phyloP scores from a whole-genome alignment of 1,140 invertebrate genomes.

The Calliphora vicina region DNA sequence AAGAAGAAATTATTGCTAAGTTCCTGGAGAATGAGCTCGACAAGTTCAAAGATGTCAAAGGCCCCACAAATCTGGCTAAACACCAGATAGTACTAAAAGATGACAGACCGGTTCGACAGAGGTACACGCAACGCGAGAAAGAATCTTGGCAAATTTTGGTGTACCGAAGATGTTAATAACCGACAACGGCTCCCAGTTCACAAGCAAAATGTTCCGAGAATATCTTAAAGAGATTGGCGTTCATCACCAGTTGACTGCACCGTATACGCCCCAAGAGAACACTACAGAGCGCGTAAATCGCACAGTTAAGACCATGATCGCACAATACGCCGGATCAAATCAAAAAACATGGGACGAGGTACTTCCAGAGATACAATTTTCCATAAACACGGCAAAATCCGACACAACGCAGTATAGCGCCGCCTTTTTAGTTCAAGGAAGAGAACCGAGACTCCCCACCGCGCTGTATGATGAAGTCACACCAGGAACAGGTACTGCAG shows the following conservation, averaged over 20 bases:
- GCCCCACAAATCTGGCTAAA: no score
- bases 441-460: no score
- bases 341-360: no score
- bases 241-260: background rate
- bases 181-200: slow-evolving; percentile 19
- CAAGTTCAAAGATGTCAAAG: no score
- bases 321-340: background rate
- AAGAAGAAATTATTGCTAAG: no score
- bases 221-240: background rate
- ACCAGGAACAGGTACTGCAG: no score
- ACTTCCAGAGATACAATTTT: no score
- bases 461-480: no score
- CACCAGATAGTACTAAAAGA: background rate
- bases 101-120: background rate
- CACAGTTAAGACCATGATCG: background rate
- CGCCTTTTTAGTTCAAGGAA: no score
- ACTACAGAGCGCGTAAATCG: background rate
- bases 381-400: no score
- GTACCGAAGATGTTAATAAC: background rate
- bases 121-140: background rate
- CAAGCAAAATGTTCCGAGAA: background rate
- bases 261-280: slow-evolving; percentile 25
- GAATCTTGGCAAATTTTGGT: background rate
- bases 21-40: no score
- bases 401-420: no score